Base-by-base conservation (phyloP, 2,113 vertebrate species). In the Craseonycteris thonglongyai region DNA sequence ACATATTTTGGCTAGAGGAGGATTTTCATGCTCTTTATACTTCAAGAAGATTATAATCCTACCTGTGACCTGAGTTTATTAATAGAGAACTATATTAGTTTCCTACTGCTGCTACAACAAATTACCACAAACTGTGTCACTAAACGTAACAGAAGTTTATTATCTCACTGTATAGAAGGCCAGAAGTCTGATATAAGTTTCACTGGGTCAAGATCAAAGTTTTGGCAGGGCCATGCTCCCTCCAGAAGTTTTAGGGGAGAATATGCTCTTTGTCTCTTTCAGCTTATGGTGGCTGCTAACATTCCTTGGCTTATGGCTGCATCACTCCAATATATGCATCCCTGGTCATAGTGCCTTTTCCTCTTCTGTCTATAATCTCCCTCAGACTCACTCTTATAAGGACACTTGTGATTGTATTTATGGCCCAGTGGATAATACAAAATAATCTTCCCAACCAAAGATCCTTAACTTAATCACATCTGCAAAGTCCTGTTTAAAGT, bases 91-190 rank as follows among this genome's bases (percentile, higher is more conserved):
- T 78, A 2, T 49, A 56, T 81, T 90, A 58, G 38, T 63, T 89
- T 94, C 58, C 54, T 89, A 58, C n/a, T 51, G 28, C 35, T 68
- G 10, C 88, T 86, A 6, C 63, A 81, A 96, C 38, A 96, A 91
- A 78, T 63, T 38, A 65, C 66, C 28, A 86, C 42, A 81, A 89
- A 90, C n/a, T 68, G 56, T 63, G 21, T 91, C 68, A n/a, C 56
- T 93, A 65, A 66, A 90, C 16, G 75, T 33, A 87, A 76, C 35
- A 91, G 13, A 91, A 74, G 82, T 94, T 33, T 65, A 74, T 94
- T 59, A 89, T 90, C 35, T 93, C 59, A 68, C 19, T 82, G 28
- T 91, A 22, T 84, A 51, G 63, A 93, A 24, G 74, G 74, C 47
- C 24, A 76, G 42, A 83, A 72, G 24, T 88, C 33, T 33, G n/a